Percentiles rank a stretch among this genome's conserved stretches.
Evolutionary conservation across 2,888 invertebrate species (phyloP).

Genomic region (Latrodectus elegans): DNA sequence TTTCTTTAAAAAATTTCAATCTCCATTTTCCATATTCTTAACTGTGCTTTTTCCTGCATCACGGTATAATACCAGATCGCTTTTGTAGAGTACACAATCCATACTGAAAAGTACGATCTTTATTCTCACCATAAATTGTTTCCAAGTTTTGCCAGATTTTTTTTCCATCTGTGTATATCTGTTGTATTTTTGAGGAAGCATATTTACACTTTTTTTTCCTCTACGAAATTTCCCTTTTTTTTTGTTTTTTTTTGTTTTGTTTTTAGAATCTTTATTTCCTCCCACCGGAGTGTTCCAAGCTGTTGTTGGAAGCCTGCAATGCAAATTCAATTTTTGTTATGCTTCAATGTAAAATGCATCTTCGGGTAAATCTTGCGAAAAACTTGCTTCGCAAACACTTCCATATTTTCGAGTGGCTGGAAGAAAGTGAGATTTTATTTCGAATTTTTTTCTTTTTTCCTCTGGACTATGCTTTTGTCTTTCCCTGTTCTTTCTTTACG

Average conservation of each 20-base stretch:
- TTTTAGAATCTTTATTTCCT: neutral
- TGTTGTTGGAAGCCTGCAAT: conserved; percentile 26
- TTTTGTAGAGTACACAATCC: neutral
- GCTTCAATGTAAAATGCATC: conserved; percentile 60
- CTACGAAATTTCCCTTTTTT: conserved; percentile 7
- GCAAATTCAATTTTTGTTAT: conserved; percentile 63
- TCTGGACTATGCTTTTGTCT: conserved; percentile 6
- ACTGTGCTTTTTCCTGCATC: conserved; percentile 22
- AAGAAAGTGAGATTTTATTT: conserved; percentile 53
- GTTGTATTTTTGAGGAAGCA: conserved; percentile 34
- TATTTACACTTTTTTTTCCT: conserved; percentile 28
- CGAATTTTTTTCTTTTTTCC: conserved; percentile 5
- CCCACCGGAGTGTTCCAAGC: neutral
- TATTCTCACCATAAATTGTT: too few relatives aligned
- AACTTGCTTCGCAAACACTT: conserved; percentile 51
- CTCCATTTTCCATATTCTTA: conserved; percentile 33
- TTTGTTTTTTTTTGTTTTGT: conserved; percentile 18
- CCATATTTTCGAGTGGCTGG: conserved; percentile 39
- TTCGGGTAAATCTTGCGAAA: conserved; percentile 34
- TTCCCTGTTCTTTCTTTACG: conserved; percentile 6
- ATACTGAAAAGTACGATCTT: too few relatives aligned
- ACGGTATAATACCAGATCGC: conserved; percentile 4
- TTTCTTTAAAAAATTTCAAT: neutral
- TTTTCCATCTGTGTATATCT: conserved; percentile 25
- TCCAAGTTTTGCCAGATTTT: neutral